Evolutionary conservation across 1,140 invertebrate genomes (phyloP).

Genomic region (Solenopsis fugax): DNA sequence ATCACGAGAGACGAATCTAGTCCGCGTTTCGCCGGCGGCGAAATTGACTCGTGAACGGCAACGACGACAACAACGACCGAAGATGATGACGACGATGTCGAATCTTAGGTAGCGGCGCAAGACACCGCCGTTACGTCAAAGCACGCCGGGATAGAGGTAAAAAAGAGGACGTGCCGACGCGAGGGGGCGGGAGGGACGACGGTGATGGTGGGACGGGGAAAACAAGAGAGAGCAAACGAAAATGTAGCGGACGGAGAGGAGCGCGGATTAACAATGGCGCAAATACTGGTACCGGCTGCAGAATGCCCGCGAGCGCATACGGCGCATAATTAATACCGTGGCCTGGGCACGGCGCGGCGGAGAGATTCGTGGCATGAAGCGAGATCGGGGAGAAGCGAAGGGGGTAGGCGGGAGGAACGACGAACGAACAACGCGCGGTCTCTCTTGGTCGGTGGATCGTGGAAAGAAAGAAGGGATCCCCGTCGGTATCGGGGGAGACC

Average conservation of each 20-base stretch:
- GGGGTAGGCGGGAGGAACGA: conserved; percentile 50
- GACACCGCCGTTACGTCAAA: conserved; percentile 23
- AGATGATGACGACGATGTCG: conserved; percentile 61
- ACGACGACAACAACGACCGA: conserved; percentile 47
- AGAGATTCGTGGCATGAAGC: conserved; percentile 72
- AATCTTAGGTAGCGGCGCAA: conserved; percentile 53
- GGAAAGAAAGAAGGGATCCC: conserved; percentile 70
- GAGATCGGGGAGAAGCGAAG: conserved; percentile 47
- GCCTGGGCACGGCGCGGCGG: conserved; percentile 33
- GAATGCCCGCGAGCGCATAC: conserved; percentile 85
- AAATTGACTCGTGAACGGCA: conserved; percentile 57
- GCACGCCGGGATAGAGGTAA: conserved; percentile 49
- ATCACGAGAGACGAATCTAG: conserved; percentile 5
- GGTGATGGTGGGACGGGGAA: conserved; percentile 7
- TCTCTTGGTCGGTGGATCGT: conserved; percentile 68
- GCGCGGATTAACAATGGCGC: conserved; percentile 86
- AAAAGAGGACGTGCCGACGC: conserved; percentile 66
- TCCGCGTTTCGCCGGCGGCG: conserved; percentile 76
- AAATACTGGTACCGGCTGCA: conserved; percentile 85
- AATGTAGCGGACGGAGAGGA: conserved; percentile 84
- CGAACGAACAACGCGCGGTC: conserved; percentile 47
- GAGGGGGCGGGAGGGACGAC: not conserved
- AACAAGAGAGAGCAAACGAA: conserved; percentile 76
- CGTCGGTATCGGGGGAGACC: conserved; percentile 73
- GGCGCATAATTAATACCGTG: conserved; percentile 86